Evolutionary conservation across 2,888 invertebrate species (phyloP), one percentile per base, ranked within the genome.

Genomic region (Himalopsyche japonica): DNA sequence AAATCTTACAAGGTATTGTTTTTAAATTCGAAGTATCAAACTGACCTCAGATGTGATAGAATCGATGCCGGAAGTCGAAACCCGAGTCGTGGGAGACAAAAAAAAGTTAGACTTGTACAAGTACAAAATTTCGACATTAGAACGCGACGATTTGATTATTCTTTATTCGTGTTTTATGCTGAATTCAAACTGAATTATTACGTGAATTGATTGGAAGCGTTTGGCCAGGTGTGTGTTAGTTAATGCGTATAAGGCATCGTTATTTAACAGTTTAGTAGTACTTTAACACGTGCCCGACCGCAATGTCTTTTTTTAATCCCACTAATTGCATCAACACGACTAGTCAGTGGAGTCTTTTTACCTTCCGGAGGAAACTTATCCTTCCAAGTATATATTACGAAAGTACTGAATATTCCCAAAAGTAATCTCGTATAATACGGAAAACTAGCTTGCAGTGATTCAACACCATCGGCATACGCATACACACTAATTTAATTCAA

Each of bases 381-480:
- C 24, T 1, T 70, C 12, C 15, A 27, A 70, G 70, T 70, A 15
- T 70, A 15, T 15, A 70, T 70, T 27, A 70, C 30, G 27, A 70
- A 70, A 70, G 70, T 70, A 70, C 24, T 80, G 83, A 83, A 83
- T 83, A 83, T 83, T 83, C 83, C 83, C 83, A 83, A 83, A 83
- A 83, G 83, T 83, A 83, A 83, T 83, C 83, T 80, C 76, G 76
- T 70, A 77, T 83, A 83, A 80, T 83, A 80, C 76, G 20, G 47
- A 76, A 47, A 70, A 70, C 81, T 81, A 81, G 18, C 64, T 32
- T 20, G 27, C 70, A 70, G 70, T 15, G 70, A 27, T 70, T 5
- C 57, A 57, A 20, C 8, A 57, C 7, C 15, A 24, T 8, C 24
- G 57, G 57, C 57, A 6, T 57, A 7, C 10, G 37, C 3, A 43